Percentiles rank a stretch among this genome's conserved stretches.
Conservation (phyloP, 2,797 vertebrate species). For the Eulemur albifrons region DNA sequence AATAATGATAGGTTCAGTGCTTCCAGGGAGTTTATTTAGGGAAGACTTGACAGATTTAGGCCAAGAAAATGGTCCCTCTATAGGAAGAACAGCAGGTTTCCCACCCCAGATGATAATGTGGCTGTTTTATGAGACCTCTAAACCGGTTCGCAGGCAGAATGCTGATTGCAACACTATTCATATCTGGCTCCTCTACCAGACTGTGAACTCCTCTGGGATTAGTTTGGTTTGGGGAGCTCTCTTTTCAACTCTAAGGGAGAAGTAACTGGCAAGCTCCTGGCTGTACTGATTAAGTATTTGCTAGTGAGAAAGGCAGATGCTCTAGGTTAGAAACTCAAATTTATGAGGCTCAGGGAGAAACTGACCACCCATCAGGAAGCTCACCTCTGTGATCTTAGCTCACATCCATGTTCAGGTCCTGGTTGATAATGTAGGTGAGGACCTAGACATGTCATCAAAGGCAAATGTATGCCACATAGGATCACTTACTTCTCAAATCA, state of each 20-base stretch:
- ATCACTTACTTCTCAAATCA: neutral
- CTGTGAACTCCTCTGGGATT: neutral
- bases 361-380: neutral
- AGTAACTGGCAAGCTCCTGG: neutral
- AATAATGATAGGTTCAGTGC: neutral
- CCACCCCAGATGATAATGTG: neutral
- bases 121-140: neutral
- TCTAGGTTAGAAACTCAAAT: neutral
- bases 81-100: neutral
- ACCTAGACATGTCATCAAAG: neutral
- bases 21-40: neutral
- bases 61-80: neutral
- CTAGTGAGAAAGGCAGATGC: neutral
- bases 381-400: neutral
- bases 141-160: neutral
- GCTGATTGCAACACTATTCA: neutral
- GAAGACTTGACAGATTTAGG: neutral
- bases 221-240: neutral
- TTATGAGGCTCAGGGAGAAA: neutral
- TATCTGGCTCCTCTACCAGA: neutral
- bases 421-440: neutral
- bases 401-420: neutral
- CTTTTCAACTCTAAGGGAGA: neutral
- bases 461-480: neutral
- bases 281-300: neutral